phyloP scores from a whole-genome alignment of 2,797 vertebrate genomes.

The Gymnopithys bicolor region DNA sequence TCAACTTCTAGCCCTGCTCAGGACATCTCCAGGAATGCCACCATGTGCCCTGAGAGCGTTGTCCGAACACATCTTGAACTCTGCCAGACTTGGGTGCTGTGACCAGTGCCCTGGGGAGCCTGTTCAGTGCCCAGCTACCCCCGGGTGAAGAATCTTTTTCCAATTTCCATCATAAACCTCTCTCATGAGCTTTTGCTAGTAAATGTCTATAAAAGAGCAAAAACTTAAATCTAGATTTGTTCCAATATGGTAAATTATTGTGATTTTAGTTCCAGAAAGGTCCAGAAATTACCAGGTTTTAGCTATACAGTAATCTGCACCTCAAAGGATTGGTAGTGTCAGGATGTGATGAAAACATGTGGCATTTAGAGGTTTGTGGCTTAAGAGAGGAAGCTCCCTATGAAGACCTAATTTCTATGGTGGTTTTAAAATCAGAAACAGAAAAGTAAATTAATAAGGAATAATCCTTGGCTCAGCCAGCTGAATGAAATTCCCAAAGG shows the following conservation, averaged over 20 bases:
- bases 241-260: accelerated
- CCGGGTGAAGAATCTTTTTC: not conserved
- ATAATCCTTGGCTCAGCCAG: not conserved
- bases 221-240: not conserved
- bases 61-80: not conserved
- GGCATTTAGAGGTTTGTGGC: not conserved
- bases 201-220: not conserved
- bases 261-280: not conserved
- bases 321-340: not conserved
- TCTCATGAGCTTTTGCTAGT: not conserved
- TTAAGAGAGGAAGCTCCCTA: not conserved
- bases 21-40: not conserved
- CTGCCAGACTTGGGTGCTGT: not conserved
- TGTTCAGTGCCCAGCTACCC: not conserved
- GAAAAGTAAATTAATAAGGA: not conserved
- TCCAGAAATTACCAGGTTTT: not conserved
- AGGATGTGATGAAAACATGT: not conserved
- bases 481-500: not conserved
- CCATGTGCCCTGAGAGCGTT: not conserved
- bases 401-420: not conserved
- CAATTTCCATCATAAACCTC: not conserved
- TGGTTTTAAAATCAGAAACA: not conserved
- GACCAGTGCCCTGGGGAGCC: not conserved
- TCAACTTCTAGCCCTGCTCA: not conserved
- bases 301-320: not conserved